phyloP scores from a whole-genome alignment of 2,888 invertebrate species.

The Odontocolon sp. region DNA sequence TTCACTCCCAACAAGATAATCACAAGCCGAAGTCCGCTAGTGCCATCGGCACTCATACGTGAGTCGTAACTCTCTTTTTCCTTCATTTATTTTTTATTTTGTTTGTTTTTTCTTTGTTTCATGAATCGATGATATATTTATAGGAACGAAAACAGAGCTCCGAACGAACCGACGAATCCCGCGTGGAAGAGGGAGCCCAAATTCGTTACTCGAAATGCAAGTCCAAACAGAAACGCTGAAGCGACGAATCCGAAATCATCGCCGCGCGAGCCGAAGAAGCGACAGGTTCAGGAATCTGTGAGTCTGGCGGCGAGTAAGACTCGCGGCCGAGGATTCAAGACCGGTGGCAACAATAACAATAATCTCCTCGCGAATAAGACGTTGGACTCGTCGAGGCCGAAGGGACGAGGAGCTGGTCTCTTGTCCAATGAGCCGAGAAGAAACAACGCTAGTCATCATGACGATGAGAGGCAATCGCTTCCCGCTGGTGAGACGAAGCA shows the following conservation, averaged over 20 bases:
- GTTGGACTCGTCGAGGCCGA: constrained; percentile 74
- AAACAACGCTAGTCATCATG: constrained; percentile 68
- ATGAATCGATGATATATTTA: constrained; percentile 20
- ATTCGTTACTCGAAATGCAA: constrained; percentile 67
- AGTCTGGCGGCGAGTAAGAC: constrained; percentile 72
- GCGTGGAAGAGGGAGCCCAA: constrained; percentile 76
- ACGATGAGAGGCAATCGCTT: too few species aligned
- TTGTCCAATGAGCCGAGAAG: constrained; percentile 71
- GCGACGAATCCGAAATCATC: constrained; percentile 51
- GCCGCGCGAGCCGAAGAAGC: constrained; percentile 65
- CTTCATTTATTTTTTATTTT: not conserved
- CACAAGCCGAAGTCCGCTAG: constrained; percentile 69
- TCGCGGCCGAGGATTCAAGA: constrained; percentile 77
- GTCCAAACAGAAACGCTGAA: constrained; percentile 71
- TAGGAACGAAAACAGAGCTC: constrained; percentile 76
- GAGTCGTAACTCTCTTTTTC: constrained; percentile 54
- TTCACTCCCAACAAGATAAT: constrained; percentile 74
- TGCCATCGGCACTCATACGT: constrained; percentile 66
- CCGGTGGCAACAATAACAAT: constrained; percentile 76
- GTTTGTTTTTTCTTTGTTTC: not conserved
- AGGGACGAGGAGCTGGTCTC: constrained; percentile 74
- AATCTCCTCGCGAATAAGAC: constrained; percentile 74
- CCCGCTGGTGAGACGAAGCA: constrained; percentile 78
- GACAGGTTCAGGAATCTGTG: constrained; percentile 74
- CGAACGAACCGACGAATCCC: constrained; percentile 75